phyloP scores from a whole-genome alignment of 2,113 vertebrate species.

The Camelus dromedarius region DNA sequence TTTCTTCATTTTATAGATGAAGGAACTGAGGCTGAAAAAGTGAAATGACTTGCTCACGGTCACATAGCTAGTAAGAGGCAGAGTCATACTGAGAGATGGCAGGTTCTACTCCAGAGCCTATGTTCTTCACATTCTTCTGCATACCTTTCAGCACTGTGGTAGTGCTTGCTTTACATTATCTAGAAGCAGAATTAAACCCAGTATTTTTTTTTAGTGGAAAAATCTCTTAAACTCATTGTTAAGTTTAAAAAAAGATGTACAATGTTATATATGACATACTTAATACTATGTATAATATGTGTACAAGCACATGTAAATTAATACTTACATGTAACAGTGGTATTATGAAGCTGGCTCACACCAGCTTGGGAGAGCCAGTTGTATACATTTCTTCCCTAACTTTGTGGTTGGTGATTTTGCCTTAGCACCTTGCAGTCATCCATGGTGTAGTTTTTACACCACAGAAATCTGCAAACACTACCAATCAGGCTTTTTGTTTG shows the following conservation, averaged over 20 bases:
- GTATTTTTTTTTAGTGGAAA: neutral
- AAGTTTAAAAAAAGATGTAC: neutral
- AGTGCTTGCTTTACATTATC: neutral
- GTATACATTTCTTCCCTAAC: neutral
- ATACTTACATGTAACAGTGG: neutral
- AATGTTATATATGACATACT: neutral
- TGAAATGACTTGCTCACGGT: slow-evolving; percentile 30
- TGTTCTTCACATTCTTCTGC: neutral
- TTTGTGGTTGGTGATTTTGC: slow-evolving; percentile 29
- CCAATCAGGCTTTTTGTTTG: slow-evolving; percentile 16
- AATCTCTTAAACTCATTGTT: slow-evolving; percentile 8
- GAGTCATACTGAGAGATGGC: neutral
- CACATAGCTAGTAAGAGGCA: neutral
- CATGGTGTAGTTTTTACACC: slow-evolving; percentile 6
- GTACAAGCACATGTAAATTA: neutral
- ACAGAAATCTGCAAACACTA: neutral
- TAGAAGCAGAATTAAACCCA: neutral
- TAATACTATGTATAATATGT: neutral
- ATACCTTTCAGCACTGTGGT: neutral
- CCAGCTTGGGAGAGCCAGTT: neutral
- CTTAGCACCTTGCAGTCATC: neutral
- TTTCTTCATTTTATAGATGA: slow-evolving; percentile 42
- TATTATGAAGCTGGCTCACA: neutral
- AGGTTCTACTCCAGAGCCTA: neutral
- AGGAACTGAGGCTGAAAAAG: slow-evolving; percentile 19